These are phyloP conservation scores for Lonchura striata DNA, from an alignment of 2,113 vertebrate genomes.

Conservation along the genomic window DNA sequence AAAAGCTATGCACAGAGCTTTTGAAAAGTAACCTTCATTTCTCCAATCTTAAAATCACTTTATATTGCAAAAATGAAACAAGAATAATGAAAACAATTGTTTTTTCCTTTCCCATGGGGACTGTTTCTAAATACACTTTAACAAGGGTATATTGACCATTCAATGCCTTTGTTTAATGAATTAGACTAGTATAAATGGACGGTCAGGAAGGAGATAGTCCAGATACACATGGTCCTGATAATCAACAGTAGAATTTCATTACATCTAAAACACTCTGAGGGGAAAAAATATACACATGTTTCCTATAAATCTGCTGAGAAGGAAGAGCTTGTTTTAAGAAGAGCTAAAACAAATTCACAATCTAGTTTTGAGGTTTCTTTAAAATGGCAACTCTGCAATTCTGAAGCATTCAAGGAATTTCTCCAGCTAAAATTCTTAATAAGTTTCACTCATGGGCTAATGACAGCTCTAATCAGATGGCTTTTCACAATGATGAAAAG, in stretches of 20 bases:
- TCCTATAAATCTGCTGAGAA: slow-evolving; percentile 13
- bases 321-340: slow-evolving; percentile 15
- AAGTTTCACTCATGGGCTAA: slow-evolving; percentile 49
- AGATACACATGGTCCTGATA: neutral
- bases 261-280: neutral
- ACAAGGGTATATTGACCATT: neutral
- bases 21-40: neutral
- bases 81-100: neutral
- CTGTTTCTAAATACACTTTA: neutral
- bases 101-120: neutral
- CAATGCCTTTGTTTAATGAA: neutral
- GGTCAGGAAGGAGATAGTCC: neutral
- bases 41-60: neutral
- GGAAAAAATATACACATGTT: neutral
- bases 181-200: neutral
- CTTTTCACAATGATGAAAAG: slow-evolving; percentile 63
- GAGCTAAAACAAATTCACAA: slow-evolving; percentile 5
- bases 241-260: neutral
- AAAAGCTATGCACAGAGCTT: neutral
- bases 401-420: slow-evolving; percentile 62
- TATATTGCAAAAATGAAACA: neutral
- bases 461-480: slow-evolving; percentile 63
- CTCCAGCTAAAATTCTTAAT: slow-evolving; percentile 17
- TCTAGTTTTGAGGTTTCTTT: slow-evolving; percentile 13
- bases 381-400: slow-evolving; percentile 32